phyloP scores from a whole-genome alignment of 2,888 invertebrate species.

The Thysanoteuthis rhombus region DNA sequence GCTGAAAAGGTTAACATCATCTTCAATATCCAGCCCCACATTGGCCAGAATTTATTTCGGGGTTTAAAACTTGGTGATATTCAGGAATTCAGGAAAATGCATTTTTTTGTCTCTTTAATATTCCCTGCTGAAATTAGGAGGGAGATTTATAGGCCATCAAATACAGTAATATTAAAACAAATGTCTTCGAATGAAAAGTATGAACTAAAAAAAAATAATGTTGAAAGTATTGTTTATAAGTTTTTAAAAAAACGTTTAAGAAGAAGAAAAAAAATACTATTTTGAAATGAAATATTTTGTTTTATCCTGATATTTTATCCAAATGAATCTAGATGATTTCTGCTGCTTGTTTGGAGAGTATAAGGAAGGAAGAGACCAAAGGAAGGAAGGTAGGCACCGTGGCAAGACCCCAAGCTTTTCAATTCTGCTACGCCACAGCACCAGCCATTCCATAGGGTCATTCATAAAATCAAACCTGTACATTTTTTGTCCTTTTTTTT shows the following conservation, averaged over 20 bases:
- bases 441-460: conserved; percentile 12
- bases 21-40: too few relatives aligned
- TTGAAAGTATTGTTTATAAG: background rate
- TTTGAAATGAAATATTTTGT: background rate
- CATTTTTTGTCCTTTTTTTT: background rate
- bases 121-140: too few relatives aligned
- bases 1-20: too few relatives aligned
- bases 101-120: too few relatives aligned
- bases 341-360: background rate
- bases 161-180: background rate
- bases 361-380: background rate
- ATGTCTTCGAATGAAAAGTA: background rate
- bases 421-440: background rate
- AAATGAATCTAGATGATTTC: background rate
- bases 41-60: too few relatives aligned
- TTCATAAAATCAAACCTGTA: background rate
- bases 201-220: background rate
- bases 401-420: background rate
- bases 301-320: too few relatives aligned
- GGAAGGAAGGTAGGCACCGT: background rate
- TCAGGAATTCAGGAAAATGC: too few relatives aligned
- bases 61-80: too few relatives aligned
- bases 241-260: background rate
- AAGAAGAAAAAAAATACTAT: background rate
- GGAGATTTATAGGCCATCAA: too few relatives aligned